Evolutionary conservation across 2,113 vertebrate species (phyloP).

Genomic region (Leptobrachium ailaonicum): DNA sequence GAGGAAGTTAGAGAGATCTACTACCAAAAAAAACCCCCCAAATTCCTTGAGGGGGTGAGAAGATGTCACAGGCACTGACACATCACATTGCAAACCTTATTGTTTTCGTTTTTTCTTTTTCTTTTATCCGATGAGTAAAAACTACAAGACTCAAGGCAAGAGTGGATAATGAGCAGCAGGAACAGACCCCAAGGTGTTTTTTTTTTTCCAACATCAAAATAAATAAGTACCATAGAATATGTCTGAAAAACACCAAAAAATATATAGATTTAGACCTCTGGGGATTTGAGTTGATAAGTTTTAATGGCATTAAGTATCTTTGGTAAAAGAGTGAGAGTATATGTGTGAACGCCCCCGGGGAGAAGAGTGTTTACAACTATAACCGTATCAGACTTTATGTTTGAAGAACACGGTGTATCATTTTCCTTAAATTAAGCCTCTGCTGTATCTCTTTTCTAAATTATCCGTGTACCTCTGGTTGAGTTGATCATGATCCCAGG

Average conservation of each 20-base stretch:
- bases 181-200: slow-evolving; percentile 17
- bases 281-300: slow-evolving; percentile 10
- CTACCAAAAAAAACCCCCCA: neutral
- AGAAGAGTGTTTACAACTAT: neutral
- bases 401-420: neutral
- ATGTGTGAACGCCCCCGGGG: neutral
- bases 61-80: neutral
- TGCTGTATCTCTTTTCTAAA: neutral
- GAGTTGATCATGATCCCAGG: neutral
- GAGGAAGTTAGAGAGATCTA: neutral
- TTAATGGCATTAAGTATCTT: slow-evolving; percentile 2
- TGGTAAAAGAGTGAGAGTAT: slow-evolving; percentile 7
- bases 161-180: slow-evolving; percentile 3
- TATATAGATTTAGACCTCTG: neutral
- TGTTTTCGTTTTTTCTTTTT: neutral
- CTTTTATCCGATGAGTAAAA: slow-evolving; percentile 15
- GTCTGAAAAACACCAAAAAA: neutral
- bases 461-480: neutral
- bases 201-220: slow-evolving; percentile 24
- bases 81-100: too few species aligned
- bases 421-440: neutral
- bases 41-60: neutral
- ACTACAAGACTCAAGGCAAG: neutral
- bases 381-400: slow-evolving; percentile 1
- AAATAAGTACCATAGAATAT: slow-evolving; percentile 3